phyloP scores from a whole-genome alignment of 2,113 vertebrate genomes.

The Chamaetylas fuelleborni region DNA sequence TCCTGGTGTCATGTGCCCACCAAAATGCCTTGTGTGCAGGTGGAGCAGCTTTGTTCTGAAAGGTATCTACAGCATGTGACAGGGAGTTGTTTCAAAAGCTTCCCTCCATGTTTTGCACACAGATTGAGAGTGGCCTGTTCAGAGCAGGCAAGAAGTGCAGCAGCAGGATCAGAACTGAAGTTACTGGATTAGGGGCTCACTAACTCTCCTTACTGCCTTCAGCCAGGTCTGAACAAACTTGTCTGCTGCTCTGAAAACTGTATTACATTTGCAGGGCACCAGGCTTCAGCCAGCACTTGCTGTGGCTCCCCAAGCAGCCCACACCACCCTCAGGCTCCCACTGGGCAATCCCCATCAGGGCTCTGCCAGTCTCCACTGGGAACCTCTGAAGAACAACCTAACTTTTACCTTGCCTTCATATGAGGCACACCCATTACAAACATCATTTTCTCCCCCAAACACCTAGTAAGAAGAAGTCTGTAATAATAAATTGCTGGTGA shows the following conservation, averaged over 20 bases:
- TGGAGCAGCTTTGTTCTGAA: neutral
- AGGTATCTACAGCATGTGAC: no score
- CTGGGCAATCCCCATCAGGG: fast-evolving
- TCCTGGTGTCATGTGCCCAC: neutral
- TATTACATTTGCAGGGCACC: neutral
- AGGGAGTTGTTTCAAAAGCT: neutral
- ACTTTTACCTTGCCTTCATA: neutral
- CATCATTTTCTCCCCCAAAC: neutral
- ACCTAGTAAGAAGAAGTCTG: neutral
- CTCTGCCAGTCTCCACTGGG: neutral
- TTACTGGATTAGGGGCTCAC: neutral
- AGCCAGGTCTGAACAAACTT: neutral
- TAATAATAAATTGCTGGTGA: neutral
- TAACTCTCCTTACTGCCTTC: neutral
- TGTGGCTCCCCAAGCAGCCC: neutral
- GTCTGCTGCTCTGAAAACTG: neutral
- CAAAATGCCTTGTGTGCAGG: neutral
- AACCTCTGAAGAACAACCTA: fast-evolving
- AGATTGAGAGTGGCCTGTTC: neutral
- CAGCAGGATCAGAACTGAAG: neutral
- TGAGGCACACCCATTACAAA: neutral
- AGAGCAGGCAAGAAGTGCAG: neutral
- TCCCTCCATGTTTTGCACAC: neutral
- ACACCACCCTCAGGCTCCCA: neutral
- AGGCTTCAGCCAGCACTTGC: fast-evolving